Conservation (phyloP, 2,888 invertebrate species). For the Sabellastarte sp. region DNA sequence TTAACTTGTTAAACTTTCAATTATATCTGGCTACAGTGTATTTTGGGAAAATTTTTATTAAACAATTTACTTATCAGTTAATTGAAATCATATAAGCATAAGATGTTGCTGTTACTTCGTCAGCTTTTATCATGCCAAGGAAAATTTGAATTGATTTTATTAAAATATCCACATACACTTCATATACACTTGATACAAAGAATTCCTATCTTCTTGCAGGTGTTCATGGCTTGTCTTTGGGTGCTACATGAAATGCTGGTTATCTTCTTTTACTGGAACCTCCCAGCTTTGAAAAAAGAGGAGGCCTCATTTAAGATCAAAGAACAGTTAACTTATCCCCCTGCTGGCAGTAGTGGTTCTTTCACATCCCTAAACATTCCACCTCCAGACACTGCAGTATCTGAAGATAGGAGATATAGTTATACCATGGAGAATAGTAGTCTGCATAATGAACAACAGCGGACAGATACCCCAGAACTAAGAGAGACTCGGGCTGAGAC, state of each 20-base stretch:
- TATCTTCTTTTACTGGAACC: constrained; percentile 39
- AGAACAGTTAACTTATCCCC: not conserved
- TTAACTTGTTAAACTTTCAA: too few relatives aligned
- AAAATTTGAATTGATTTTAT: constrained; percentile 14
- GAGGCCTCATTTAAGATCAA: not conserved
- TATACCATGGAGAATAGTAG: not conserved
- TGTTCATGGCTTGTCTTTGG: constrained; percentile 60
- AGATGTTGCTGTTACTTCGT: not conserved
- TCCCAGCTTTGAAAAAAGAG: constrained; percentile 17
- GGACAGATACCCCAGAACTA: too few relatives aligned
- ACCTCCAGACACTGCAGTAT: not conserved
- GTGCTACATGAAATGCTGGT: constrained; percentile 35
- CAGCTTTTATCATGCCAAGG: not conserved
- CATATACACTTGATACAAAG: too few relatives aligned
- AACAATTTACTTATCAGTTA: too few relatives aligned
- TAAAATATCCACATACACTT: too few relatives aligned
- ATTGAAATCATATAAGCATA: too few relatives aligned
- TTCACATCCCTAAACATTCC: not conserved
- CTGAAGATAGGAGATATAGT: not conserved
- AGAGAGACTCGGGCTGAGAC: not conserved
- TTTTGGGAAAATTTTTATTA: too few relatives aligned
- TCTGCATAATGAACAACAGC: too few relatives aligned
- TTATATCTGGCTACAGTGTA: too few relatives aligned
- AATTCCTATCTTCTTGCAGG: too few relatives aligned
- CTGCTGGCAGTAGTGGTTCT: too few relatives aligned